A percentile compares a stretch with the other conserved stretches of the same genome.
Evolutionary conservation across 2,113 vertebrate genomes (phyloP).

Genomic region (Psilopsiagon aurifrons): DNA sequence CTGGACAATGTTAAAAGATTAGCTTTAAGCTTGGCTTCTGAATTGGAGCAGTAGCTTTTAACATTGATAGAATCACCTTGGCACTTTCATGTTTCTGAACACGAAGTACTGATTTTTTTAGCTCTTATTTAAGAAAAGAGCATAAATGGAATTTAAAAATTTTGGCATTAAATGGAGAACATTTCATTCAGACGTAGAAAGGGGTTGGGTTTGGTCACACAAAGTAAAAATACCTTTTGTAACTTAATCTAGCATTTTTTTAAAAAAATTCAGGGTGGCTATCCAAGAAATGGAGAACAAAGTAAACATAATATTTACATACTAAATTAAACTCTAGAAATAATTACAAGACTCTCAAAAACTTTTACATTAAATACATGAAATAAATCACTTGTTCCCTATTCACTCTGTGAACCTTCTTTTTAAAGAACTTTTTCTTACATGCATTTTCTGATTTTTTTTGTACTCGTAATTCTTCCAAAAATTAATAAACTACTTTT

Average conservation of each 20-base stretch:
- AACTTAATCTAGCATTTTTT: background rate
- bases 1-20: background rate
- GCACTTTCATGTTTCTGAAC: background rate
- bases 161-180: background rate
- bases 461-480: background rate
- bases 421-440: background rate
- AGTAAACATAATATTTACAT: background rate
- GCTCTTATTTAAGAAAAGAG: background rate
- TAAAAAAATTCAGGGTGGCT: background rate
- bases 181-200: background rate
- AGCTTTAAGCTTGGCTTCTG: background rate
- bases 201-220: background rate
- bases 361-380: background rate
- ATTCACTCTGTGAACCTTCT: background rate
- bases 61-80: background rate
- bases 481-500: background rate
- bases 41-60: background rate
- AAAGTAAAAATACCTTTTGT: background rate
- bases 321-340: background rate
- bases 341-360: background rate
- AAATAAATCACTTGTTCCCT: background rate
- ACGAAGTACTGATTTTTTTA: background rate
- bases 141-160: background rate
- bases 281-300: background rate
- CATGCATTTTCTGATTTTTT: background rate